phyloP scores from a whole-genome alignment of 2,888 invertebrate genomes.

The Nemotelus nigrinus region DNA sequence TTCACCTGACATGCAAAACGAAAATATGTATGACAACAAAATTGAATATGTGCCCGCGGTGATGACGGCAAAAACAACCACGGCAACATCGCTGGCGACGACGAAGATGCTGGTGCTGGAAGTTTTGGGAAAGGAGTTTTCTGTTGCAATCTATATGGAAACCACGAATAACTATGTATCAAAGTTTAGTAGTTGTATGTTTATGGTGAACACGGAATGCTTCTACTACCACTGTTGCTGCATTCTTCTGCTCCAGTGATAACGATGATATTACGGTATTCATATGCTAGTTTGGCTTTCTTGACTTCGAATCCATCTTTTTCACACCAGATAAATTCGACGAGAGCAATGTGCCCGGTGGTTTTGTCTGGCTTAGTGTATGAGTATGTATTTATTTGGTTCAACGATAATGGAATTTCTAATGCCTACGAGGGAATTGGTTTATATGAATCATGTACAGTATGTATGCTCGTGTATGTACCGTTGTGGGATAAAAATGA shows the following conservation, averaged over 20 bases:
- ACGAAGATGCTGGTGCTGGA: not conserved
- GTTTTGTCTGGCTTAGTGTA: too few species aligned
- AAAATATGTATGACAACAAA: conserved; percentile 10
- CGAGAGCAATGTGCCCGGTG: conserved; percentile 2
- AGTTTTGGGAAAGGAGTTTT: not conserved
- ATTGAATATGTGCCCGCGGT: not conserved
- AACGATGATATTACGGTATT: not conserved
- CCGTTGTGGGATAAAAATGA: too few species aligned
- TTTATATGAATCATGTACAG: conserved; percentile 16
- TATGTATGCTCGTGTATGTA: not conserved
- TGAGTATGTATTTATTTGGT: conserved; percentile 33
- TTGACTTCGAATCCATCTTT: conserved; percentile 11
- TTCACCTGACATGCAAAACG: conserved; percentile 4
- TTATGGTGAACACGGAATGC: too few species aligned
- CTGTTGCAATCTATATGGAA: too few species aligned
- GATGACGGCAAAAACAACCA: not conserved
- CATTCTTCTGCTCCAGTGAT: too few species aligned
- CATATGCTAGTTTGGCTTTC: conserved; percentile 11
- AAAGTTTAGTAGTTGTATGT: too few species aligned
- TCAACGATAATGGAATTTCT: conserved; percentile 47
- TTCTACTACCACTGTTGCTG: too few species aligned
- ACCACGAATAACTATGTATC: too few species aligned
- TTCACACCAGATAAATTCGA: conserved; percentile 7
- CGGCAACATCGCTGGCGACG: not conserved
- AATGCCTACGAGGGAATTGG: conserved; percentile 40